Percentiles rank a stretch among this genome's conserved stretches.
Conservation (phyloP, 2,113 vertebrate species). For the Gracilinanus agilis region DNA sequence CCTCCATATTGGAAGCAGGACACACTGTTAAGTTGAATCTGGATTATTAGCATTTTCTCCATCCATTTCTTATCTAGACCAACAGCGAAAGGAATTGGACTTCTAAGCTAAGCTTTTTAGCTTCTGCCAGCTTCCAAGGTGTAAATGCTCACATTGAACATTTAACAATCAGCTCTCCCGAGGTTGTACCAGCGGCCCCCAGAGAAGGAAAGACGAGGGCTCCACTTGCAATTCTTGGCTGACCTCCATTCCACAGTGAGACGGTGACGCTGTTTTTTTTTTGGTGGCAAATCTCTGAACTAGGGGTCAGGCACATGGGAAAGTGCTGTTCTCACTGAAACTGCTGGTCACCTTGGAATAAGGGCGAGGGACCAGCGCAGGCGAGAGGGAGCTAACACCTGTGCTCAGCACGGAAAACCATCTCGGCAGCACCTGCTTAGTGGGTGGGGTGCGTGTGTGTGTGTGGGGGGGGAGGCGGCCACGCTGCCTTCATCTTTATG, state of each 20-base stretch:
- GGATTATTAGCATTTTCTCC: neutral
- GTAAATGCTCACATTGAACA: neutral
- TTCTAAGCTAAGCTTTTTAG: neutral
- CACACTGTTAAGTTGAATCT: neutral
- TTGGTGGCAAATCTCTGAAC: neutral
- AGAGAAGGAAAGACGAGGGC: neutral
- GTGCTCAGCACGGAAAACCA: neutral
- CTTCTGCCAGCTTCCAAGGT: neutral
- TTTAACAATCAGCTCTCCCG: neutral
- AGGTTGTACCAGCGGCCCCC: neutral
- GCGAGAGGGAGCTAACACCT: neutral
- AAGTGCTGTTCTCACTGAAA: neutral
- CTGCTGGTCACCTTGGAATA: neutral
- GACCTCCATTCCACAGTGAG: neutral
- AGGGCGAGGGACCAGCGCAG: neutral
- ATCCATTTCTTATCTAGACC: neutral
- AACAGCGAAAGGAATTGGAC: neutral
- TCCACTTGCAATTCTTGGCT: slow-evolving; percentile 22
- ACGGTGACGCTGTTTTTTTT: neutral
- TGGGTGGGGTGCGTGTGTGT: neutral
- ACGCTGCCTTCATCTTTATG: neutral
- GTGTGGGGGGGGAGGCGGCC: neutral
- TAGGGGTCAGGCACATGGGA: neutral
- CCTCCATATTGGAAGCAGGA: neutral
- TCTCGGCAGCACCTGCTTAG: neutral